These are phyloP conservation scores for Asarcornis scutulata DNA, from an alignment of 2,113 vertebrate species.

Conservation along the genomic window DNA sequence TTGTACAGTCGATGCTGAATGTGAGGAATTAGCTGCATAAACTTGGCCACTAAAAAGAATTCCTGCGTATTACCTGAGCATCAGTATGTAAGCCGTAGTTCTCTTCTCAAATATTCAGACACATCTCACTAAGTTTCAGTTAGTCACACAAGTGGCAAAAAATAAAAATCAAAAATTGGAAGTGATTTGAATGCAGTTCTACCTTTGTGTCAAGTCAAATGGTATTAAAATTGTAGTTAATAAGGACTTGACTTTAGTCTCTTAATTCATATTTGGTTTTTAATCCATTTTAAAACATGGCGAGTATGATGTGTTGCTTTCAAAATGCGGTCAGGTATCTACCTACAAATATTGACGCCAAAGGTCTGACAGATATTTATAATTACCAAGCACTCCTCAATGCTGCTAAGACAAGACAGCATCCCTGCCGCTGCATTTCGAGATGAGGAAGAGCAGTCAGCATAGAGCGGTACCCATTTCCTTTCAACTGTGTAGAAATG, in stretches of 20 bases:
- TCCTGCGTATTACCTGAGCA: conserved; percentile 17
- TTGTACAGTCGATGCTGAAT: background rate
- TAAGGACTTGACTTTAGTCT: conserved; percentile 1
- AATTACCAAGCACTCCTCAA: background rate
- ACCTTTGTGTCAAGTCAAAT: conserved; percentile 1
- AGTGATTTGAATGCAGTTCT: background rate
- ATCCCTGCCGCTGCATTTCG: background rate
- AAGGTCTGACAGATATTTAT: background rate
- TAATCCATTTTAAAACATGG: background rate
- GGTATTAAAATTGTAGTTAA: conserved; percentile 12
- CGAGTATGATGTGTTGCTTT: background rate
- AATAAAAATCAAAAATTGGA: background rate
- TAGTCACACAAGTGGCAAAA: background rate
- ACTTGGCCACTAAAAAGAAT: conserved; percentile 7
- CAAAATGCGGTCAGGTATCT: background rate
- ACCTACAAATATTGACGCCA: background rate
- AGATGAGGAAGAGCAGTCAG: background rate
- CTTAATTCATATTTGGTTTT: background rate
- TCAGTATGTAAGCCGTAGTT: background rate
- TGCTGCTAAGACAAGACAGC: background rate
- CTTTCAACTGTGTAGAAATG: background rate
- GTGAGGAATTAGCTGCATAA: conserved; percentile 50
- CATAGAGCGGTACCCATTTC: background rate
- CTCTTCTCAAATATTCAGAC: background rate
- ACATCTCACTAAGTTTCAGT: background rate